Base-by-base conservation (phyloP, 2,797 vertebrate genomes). In the Mormyrops attenuatus region DNA sequence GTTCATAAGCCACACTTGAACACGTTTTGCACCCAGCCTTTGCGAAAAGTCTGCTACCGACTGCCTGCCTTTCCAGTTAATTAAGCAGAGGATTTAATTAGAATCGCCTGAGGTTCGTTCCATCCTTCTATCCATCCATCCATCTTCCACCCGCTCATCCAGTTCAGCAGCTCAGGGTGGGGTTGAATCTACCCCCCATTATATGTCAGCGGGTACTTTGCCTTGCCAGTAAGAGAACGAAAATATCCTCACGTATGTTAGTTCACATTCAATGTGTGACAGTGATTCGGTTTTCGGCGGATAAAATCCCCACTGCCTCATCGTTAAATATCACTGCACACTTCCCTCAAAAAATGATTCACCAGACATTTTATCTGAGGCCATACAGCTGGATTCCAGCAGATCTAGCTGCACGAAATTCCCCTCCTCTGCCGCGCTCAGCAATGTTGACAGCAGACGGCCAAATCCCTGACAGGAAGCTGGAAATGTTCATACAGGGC, bases 21-120 rank as follows among this genome's bases (percentile, higher is more conserved):
- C 44, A 7, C 26, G 17, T 73, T 49, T 11, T 44, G 50, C 5
- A 4, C 66, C 38, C 69, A 26, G 30, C 11, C 57, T 53, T 85
- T 49, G 52, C 13, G 15, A 30, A 80, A 30, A 44, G 66, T 38
- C 73, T 55, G 44, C 55, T 38, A 60, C 26, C 11, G 63, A 49
- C 13, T 82, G 69, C 52, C 55, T 90, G 30, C 15, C 44, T 20
- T 38, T 90, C 41, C 47, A 49, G 73, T 52, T 90, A 90, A 88
- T 88, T 88, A 52, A 85, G 44, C 55, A 38, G 73, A 20, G 85
- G 49, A 55, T 88, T 89, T 30, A 89, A 57, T 85, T 44, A 38
- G 17, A 85, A 85, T 34, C 53, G 73, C 88, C 80, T 82, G 52
- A 17, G 44, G 86, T 88, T 41, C 13, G 1, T 86, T 57, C 52